Conservation (phyloP, 1,140 invertebrate species). For the Adelges cooleyi region DNA sequence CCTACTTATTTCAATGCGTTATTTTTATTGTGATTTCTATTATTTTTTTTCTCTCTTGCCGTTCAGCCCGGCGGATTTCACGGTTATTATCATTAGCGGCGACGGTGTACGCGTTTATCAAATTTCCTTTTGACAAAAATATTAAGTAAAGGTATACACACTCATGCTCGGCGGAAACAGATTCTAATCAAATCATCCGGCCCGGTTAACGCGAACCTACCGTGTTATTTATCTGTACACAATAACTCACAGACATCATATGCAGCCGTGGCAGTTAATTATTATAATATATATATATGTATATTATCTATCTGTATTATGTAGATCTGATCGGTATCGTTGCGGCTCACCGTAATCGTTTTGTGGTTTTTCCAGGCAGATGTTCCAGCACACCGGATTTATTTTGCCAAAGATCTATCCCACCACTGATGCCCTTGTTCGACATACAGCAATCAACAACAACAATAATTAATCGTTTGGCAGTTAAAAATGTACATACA, state of each 20-base stretch:
- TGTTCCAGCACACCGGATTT: slow-evolving; percentile 15
- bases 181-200: slow-evolving; percentile 13
- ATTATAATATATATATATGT: no score
- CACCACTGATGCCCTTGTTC: no score
- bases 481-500: no score
- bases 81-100: not conserved
- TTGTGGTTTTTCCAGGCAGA: slow-evolving; percentile 9
- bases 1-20: slow-evolving; percentile 1
- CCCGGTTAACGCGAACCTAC: not conserved
- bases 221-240: no score
- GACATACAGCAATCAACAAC: no score
- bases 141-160: no score
- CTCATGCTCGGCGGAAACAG: not conserved
- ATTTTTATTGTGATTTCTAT: slow-evolving; percentile 15
- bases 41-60: not conserved
- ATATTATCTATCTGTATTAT: not conserved
- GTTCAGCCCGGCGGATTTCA: not conserved
- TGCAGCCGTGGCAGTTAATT: not conserved
- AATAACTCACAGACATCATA: not conserved
- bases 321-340: not conserved
- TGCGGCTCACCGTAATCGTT: not conserved
- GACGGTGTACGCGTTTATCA: not conserved
- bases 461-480: no score
- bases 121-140: not conserved
- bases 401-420: slow-evolving; percentile 6